Base-by-base conservation (phyloP, 1,140 invertebrate genomes). In the Drosophila grimshawi region DNA sequence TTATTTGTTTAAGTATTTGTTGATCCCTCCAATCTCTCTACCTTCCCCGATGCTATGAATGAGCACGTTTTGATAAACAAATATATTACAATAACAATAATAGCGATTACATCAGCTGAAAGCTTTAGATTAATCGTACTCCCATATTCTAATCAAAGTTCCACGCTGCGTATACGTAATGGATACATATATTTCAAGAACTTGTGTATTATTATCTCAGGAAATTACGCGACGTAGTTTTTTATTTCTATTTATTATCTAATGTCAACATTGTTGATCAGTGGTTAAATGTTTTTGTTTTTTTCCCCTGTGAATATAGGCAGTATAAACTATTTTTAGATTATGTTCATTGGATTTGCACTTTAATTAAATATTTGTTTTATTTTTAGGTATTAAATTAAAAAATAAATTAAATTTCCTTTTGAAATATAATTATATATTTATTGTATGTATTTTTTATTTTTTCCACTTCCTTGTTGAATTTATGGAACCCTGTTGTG, bases 61-160 rank as follows among this genome's bases (percentile, higher is more conserved):
- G 51, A 10, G 11, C 70, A 53, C 63, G 61, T 67, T 75, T 57
- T 43, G 80, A 27, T 76, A 83, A 83, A 83, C 76, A 83, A 83
- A 78, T 66, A 76, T 65, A 72, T 76, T 63, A 43, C 64, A 60
- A 68, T 73, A 65, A 68, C 48, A 78, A 78, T 79, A 77, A 73
- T 64, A 43, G 74, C 51, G 79, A 82, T 82, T 82, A 64, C 80
- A 82, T 83, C 76, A 82, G 66, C 70, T 78, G 62, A 33, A 43
- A 65, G 65, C 61, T 30, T 52, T 29, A 51, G 35, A 63, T 77
- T 39, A 10, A 53, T 10, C n/a, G 30, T 33, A 52, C 33, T 52
- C 19, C 19, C 30, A 4, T 33, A 33, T 33, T 51, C 49, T 37
- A 82, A 45, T 35, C 2, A 64, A 37, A 60, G 60, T 65, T 78